phyloP scores from a whole-genome alignment of 2,797 vertebrate species.

The Mycteria americana region DNA sequence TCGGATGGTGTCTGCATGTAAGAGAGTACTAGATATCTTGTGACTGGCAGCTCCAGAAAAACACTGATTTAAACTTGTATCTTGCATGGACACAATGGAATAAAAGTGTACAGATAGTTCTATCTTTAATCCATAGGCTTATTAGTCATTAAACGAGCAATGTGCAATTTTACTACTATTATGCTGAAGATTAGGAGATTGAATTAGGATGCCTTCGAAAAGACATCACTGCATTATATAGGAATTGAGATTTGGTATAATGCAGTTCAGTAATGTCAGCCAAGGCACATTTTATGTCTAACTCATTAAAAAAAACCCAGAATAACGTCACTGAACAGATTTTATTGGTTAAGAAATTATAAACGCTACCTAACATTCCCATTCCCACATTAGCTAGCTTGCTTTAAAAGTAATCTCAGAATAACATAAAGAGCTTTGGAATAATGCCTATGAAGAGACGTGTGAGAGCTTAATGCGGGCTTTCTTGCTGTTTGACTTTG shows the following conservation, averaged over 20 bases:
- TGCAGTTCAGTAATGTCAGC: neutral
- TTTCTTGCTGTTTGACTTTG: neutral
- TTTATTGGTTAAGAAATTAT: neutral
- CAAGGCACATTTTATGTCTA: neutral
- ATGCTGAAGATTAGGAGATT: neutral
- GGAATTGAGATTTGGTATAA: neutral
- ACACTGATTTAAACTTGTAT: neutral
- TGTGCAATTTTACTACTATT: neutral
- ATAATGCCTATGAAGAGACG: neutral
- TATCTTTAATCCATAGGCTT: neutral
- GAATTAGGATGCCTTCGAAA: neutral
- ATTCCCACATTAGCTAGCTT: neutral
- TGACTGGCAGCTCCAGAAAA: neutral
- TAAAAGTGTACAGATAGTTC: neutral
- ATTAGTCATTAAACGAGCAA: neutral
- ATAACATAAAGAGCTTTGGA: neutral
- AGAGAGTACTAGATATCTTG: neutral
- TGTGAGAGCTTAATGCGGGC: neutral
- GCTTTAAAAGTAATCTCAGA: neutral
- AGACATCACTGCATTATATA: neutral
- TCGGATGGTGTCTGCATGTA: neutral
- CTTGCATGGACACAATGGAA: neutral
- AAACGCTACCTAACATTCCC: neutral
- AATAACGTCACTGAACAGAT: neutral
- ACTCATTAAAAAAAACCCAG: neutral